Conservation (phyloP, 2,797 vertebrate genomes). For the Enteromius argenteus region DNA sequence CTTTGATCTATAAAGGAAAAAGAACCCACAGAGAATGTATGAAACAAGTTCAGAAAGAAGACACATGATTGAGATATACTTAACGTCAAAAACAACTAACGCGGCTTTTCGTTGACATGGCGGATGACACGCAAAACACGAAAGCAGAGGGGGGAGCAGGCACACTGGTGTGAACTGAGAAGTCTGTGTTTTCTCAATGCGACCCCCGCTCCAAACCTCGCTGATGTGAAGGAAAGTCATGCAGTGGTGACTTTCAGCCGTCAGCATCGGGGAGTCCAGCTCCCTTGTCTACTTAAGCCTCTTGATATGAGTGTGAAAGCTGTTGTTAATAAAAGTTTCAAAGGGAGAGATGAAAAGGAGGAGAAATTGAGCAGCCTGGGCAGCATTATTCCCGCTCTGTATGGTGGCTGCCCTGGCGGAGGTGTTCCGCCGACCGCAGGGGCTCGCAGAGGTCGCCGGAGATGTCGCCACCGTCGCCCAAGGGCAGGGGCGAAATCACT, state of each 20-base stretch:
- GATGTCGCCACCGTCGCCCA: conserved; percentile 71
- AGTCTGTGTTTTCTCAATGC: conserved; percentile 61
- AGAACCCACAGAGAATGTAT: conserved; percentile 11
- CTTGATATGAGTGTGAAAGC: conserved; percentile 70
- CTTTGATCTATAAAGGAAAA: conserved; percentile 21
- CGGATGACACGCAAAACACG: conserved; percentile 56
- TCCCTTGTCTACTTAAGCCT: conserved; percentile 60
- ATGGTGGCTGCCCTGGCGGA: conserved; percentile 66
- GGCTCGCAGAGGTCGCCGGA: conserved; percentile 61
- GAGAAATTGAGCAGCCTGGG: conserved; percentile 70
- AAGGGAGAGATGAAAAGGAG: conserved; percentile 75
- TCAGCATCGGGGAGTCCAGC: conserved; percentile 60
- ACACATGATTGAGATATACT: conserved; percentile 53
- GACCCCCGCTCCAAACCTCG: conserved; percentile 52
- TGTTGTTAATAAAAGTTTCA: conserved; percentile 80
- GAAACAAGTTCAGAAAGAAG: conserved; percentile 35
- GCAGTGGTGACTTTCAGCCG: conserved; percentile 60
- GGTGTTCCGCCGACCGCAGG: conserved; percentile 66
- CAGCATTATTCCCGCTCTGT: conserved; percentile 72
- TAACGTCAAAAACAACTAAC: conserved; percentile 48
- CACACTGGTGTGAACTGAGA: conserved; percentile 61
- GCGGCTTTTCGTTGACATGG: conserved; percentile 50
- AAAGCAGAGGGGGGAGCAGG: conserved; percentile 52
- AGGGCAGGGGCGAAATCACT: conserved; percentile 75
- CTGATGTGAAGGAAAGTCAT: conserved; percentile 59